These are phyloP conservation scores for Chaenocephalus aceratus DNA, from an alignment of 2,113 vertebrate genomes.

Conservation along the genomic window DNA sequence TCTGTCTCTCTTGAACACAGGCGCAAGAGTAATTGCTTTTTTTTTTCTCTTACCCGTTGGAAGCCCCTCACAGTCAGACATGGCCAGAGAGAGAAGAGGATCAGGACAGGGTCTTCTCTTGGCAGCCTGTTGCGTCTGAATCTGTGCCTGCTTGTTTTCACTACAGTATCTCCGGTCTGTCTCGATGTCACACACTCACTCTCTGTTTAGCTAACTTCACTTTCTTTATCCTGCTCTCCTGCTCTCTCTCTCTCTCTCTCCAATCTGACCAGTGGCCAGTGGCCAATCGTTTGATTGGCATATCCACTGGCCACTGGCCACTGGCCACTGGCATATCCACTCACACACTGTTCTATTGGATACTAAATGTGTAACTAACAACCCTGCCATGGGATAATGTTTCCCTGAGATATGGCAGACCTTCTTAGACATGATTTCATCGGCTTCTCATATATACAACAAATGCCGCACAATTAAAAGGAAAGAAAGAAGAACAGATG, in stretches of 20 bases:
- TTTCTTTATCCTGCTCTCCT: conserved; percentile 29
- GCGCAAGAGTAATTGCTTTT: background rate
- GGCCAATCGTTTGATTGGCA: conserved; percentile 71
- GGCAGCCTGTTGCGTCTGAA: conserved; percentile 16
- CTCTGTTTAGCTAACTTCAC: conserved; percentile 33
- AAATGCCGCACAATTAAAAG: background rate
- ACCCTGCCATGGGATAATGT: conserved; percentile 81
- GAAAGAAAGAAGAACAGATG: background rate
- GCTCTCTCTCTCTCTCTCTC: conserved; percentile 40
- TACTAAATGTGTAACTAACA: conserved; percentile 91
- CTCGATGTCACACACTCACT: background rate
- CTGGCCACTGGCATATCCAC: too few species aligned
- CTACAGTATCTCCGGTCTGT: conserved; percentile 1
- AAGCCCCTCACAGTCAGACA: conserved; percentile 97
- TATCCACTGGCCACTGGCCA: too few species aligned
- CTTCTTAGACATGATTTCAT: conserved; percentile 35
- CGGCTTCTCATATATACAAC: background rate
- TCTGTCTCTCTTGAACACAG: conserved; percentile 3
- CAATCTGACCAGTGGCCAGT: conserved; percentile 82
- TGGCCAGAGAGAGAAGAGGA: conserved; percentile 73
- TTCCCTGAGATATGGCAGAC: conserved; percentile 34
- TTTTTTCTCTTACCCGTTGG: conserved; percentile 88
- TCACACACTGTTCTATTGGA: conserved; percentile 89
- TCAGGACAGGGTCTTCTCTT: conserved; percentile 43
- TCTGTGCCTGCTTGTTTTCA: background rate